A percentile compares a stretch with the other conserved stretches of the same genome.
Conservation (phyloP, 2,888 invertebrate genomes). For the Margaritifera margaritifera region DNA sequence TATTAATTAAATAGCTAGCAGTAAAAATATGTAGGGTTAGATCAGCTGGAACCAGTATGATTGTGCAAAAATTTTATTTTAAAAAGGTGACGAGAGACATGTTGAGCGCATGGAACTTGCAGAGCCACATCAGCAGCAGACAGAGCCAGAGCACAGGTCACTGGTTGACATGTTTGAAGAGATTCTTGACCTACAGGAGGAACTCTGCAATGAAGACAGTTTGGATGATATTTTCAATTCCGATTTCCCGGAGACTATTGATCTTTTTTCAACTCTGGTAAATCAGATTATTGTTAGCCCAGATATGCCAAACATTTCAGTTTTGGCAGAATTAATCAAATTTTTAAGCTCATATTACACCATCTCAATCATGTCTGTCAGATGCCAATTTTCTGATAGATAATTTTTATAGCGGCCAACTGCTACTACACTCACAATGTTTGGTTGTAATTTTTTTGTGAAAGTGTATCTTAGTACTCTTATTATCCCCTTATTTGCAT, state of each 20-base stretch:
- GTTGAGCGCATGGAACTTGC: conserved; percentile 24
- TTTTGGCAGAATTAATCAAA: too few species aligned
- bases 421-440: too few species aligned
- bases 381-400: too few species aligned
- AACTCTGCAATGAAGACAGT: conserved; percentile 63
- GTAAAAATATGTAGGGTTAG: too few species aligned
- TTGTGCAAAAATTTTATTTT: background rate
- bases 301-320: background rate
- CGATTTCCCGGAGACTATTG: conserved; percentile 36
- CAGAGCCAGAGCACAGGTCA: conserved; percentile 30
- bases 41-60: too few species aligned
- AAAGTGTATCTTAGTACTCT: too few species aligned
- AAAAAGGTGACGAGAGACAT: conserved; percentile 28
- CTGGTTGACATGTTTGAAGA: conserved; percentile 65
- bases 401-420: too few species aligned
- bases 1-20: too few species aligned
- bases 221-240: conserved; percentile 61
- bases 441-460: too few species aligned
- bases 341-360: too few species aligned
- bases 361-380: too few species aligned
- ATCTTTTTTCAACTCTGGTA: conserved; percentile 41
- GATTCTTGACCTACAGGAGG: conserved; percentile 65
- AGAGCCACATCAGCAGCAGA: conserved; percentile 1
- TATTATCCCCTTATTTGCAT: too few species aligned
- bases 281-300: conserved; percentile 8